Evolutionary conservation across 1,140 invertebrate species (phyloP).

Genomic region (Caenorhabditis briggsae): DNA sequence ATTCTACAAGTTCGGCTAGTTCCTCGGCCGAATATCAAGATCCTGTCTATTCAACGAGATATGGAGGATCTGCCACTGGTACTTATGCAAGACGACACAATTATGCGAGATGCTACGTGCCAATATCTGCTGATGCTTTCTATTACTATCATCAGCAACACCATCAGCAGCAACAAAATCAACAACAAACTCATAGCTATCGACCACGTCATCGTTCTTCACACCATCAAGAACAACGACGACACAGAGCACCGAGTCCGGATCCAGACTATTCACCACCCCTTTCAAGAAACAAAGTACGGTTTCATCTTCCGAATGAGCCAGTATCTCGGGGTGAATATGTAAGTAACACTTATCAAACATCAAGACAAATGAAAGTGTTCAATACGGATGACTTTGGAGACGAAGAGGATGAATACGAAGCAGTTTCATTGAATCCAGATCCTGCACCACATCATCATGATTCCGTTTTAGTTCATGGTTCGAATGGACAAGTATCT

Average conservation of each 20-base stretch:
- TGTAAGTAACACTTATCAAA: constrained; percentile 21
- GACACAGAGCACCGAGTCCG: constrained; percentile 31
- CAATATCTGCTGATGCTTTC: constrained; percentile 40
- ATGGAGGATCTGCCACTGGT: constrained; percentile 7
- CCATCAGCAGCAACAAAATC: constrained; percentile 10
- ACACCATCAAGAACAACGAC: constrained; percentile 5
- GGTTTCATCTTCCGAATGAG: constrained; percentile 32
- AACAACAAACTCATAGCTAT: neutral
- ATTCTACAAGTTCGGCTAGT: constrained; percentile 30
- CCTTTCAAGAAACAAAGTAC: constrained; percentile 25
- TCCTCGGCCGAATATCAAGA: constrained; percentile 31
- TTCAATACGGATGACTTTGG: constrained; percentile 25
- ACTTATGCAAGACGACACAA: constrained; percentile 19
- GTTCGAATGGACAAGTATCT: constrained; percentile 45
- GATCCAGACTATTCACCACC: constrained; percentile 48
- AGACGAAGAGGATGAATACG: constrained; percentile 35
- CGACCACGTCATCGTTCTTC: constrained; percentile 24
- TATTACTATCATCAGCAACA: constrained; percentile 37
- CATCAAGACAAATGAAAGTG: constrained; percentile 4
- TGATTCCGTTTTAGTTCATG: constrained; percentile 29
- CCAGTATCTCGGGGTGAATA: constrained; percentile 31
- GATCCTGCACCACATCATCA: constrained; percentile 10
- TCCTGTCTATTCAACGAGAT: constrained; percentile 30
- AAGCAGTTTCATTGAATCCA: constrained; percentile 13
- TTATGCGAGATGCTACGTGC: constrained; percentile 36